These are phyloP conservation scores for Thalassoma bifasciatum DNA, from an alignment of 2,113 vertebrate species.

Conservation along the genomic window DNA sequence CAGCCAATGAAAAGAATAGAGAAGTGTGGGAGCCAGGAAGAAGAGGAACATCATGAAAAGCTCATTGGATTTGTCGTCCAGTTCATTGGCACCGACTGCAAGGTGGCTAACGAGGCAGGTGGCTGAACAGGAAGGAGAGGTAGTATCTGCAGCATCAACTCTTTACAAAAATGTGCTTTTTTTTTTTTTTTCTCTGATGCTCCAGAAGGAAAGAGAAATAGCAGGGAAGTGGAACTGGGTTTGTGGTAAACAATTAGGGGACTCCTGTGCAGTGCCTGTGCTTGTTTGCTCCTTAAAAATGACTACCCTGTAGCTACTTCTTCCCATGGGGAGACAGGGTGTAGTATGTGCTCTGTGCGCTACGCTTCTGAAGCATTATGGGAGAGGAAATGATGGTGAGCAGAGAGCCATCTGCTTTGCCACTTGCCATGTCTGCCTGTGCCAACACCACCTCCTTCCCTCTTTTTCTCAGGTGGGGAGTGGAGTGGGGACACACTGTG, in stretches of 20 bases:
- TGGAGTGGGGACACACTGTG: conserved; percentile 55
- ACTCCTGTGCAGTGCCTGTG: conserved; percentile 32
- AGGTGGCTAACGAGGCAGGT: conserved; percentile 78
- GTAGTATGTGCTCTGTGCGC: conserved; percentile 51
- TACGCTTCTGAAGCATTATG: conserved; percentile 73
- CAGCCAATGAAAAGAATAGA: conserved; percentile 78
- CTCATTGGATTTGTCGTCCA: conserved; percentile 70
- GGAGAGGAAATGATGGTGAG: conserved; percentile 78
- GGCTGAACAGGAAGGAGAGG: conserved; percentile 68
- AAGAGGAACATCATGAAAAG: conserved; percentile 74
- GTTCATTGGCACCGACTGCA: conserved; percentile 70
- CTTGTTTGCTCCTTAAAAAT: conserved; percentile 69
- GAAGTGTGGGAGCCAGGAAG: conserved; percentile 64
- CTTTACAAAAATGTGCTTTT: conserved; percentile 16
- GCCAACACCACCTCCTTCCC: conserved; percentile 66
- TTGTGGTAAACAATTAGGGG: conserved; percentile 75
- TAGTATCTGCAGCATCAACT: conserved; percentile 36
- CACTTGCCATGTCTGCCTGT: conserved; percentile 73
- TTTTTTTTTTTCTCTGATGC: conserved; percentile 26
- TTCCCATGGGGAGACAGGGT: conserved; percentile 61
- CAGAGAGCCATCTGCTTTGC: conserved; percentile 81
- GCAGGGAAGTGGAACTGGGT: conserved; percentile 16
- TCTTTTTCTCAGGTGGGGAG: conserved; percentile 72
- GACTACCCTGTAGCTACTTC: conserved; percentile 64
- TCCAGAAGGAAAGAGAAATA: conserved; percentile 16